Base-by-base conservation (phyloP, 1,140 invertebrate species). In the Whitmania pigra region DNA sequence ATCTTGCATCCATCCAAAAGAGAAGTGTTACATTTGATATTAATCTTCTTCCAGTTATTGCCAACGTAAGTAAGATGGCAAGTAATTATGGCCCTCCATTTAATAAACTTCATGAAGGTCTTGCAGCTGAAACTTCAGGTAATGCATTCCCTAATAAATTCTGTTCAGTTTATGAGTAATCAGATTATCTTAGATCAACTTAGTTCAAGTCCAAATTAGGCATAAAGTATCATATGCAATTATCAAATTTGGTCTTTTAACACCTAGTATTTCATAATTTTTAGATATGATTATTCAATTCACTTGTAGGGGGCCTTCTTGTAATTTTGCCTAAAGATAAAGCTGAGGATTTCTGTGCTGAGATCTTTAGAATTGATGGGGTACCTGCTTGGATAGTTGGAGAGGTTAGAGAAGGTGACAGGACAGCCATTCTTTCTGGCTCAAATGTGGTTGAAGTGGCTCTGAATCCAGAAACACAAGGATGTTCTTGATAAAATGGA, bases 321-420 rank as follows among this genome's bases (percentile, higher is more conserved):
- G 94, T 98, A 76, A 94, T 93, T 76, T 83, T 98, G 76, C 92
- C 93, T 0, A 83, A 92, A 75, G 93, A 97, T 83, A 89, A 96
- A 83, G 94, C 94, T 3, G 92, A 92, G 53, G 92, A 92, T 18
- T 97, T 95, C 80, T 96, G 93, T 78, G 94, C 95, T 82, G 94
- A 97, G 77, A 95, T 97, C 77, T 92, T 96, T 79, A 94, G 94
- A 79, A 74, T 84, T 77, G 94, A 97, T 84, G 93, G 93, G 0
- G 95, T 94, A 79, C 93, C 96, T 81, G 93, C 94, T 0, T 98
- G 94, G 94, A 97, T 97, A 77, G 95, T 98, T 80, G 94, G 94
- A 69, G 96, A 96, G 79, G 94, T 98, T 3, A 94, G 97, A 80
- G 96, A 96, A 81, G 94, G 94, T 53, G 93, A 92, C 80, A 87